These are phyloP conservation scores for Rosalia funebris DNA, from an alignment of 2,888 invertebrate genomes.

Conservation along the genomic window DNA sequence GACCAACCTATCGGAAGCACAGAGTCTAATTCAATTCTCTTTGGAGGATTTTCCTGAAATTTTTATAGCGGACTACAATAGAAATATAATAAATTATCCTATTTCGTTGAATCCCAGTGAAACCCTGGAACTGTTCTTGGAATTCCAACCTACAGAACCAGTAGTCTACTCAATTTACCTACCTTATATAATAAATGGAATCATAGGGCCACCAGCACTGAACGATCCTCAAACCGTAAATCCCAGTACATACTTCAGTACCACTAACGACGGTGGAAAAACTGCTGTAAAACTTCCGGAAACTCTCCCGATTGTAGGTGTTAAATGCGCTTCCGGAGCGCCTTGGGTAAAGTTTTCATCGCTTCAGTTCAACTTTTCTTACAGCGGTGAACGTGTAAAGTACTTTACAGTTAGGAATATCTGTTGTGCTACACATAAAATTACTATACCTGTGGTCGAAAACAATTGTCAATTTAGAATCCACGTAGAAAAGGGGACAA, in stretches of 20 bases:
- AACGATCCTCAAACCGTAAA: constrained; percentile 44
- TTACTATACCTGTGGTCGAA: constrained; percentile 10
- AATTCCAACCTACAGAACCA: constrained; percentile 62
- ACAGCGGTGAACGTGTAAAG: background rate
- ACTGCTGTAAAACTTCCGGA: background rate
- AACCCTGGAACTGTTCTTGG: constrained; percentile 56
- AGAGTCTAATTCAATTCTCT: constrained; percentile 52
- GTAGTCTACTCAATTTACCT: constrained; percentile 69
- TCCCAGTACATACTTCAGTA: constrained; percentile 31
- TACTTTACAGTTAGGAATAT: constrained; percentile 34
- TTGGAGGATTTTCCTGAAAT: constrained; percentile 60
- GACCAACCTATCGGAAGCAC: constrained; percentile 53
- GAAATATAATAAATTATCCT: constrained; percentile 32
- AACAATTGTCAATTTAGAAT: constrained; percentile 14
- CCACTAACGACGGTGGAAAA: background rate
- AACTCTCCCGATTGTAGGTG: constrained; percentile 38
- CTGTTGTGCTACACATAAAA: constrained; percentile 6
- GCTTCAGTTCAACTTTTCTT: constrained; percentile 31
- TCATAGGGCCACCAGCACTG: constrained; percentile 68
- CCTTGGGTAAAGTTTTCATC: constrained; percentile 40
- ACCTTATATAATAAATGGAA: constrained; percentile 69
- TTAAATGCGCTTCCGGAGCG: constrained; percentile 44
- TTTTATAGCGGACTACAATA: constrained; percentile 48
- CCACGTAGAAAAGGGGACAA: background rate
- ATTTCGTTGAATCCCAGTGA: constrained; percentile 51